Percentiles rank a stretch among this genome's conserved stretches.
These are phyloP conservation scores for Perccottus glenii DNA, from an alignment of 2,113 vertebrate species.

Conservation along the genomic window DNA sequence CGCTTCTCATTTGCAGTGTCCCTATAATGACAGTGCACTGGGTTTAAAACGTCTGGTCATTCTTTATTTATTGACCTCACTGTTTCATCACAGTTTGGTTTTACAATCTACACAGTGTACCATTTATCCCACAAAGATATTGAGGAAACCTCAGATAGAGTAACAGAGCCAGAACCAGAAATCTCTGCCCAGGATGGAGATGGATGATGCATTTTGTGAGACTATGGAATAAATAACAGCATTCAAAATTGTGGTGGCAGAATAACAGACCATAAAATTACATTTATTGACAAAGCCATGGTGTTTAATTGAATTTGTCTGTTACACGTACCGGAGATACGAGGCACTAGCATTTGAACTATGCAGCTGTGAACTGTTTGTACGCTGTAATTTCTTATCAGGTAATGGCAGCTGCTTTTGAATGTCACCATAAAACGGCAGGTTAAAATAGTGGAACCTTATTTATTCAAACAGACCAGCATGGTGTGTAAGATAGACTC, in stretches of 20 bases:
- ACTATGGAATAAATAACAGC: constrained; percentile 1
- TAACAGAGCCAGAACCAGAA: neutral
- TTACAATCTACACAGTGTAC: neutral
- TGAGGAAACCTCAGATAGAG: neutral
- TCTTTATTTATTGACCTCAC: neutral
- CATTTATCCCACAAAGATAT: neutral
- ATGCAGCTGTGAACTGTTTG: constrained; percentile 1
- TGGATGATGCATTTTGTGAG: constrained; percentile 4
- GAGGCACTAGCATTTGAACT: neutral
- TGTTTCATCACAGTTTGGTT: neutral
- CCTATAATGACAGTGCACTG: too few relatives aligned
- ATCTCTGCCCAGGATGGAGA: neutral
- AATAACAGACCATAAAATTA: constrained; percentile 18
- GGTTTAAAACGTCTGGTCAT: too few relatives aligned
- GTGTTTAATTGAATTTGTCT: constrained; percentile 5
- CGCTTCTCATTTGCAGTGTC: too few relatives aligned
- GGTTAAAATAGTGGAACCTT: constrained; percentile 5
- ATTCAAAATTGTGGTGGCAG: constrained; percentile 3
- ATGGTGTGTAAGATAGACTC: constrained; percentile 1
- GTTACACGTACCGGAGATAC: neutral
- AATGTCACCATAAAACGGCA: constrained; percentile 7
- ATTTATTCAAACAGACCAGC: neutral
- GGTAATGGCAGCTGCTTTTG: constrained; percentile 4
- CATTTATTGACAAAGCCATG: neutral
- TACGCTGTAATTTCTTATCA: constrained; percentile 1